phyloP scores from a whole-genome alignment of 1,140 invertebrate genomes.

The Forficula auricularia region DNA sequence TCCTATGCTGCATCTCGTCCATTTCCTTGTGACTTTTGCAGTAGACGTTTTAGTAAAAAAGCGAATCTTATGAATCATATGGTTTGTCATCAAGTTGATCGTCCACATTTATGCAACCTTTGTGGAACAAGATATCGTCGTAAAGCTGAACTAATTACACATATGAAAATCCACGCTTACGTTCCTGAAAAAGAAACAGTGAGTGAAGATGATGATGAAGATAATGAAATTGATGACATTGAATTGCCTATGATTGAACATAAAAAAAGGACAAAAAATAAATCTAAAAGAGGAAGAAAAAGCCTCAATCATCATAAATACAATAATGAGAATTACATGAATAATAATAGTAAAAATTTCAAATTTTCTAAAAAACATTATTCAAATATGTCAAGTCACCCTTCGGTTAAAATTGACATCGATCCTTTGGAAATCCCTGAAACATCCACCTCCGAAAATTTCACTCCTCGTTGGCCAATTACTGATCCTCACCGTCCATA shows the following conservation, averaged over 20 bases:
- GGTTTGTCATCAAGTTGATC: constrained; percentile 61
- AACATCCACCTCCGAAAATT: constrained; percentile 4
- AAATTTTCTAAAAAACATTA: not conserved
- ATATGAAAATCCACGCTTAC: constrained; percentile 61
- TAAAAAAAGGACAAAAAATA: too few relatives aligned
- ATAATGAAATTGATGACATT: constrained; percentile 7
- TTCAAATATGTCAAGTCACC: too few relatives aligned
- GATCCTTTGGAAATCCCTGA: not conserved
- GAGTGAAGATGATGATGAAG: constrained; percentile 13
- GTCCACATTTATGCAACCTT: constrained; percentile 56
- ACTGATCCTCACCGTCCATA: constrained; percentile 56
- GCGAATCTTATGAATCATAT: constrained; percentile 67
- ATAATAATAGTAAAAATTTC: not conserved
- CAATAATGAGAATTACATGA: not conserved
- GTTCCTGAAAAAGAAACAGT: constrained; percentile 31
- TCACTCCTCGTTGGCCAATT: constrained; percentile 36
- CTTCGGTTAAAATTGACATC: not conserved
- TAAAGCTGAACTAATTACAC: constrained; percentile 60
- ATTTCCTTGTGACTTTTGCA: constrained; percentile 71
- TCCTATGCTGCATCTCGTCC: constrained; percentile 61
- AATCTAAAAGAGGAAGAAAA: constrained; percentile 31
- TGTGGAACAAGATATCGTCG: constrained; percentile 58
- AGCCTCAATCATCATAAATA: constrained; percentile 23
- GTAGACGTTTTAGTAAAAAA: constrained; percentile 61
- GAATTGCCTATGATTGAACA: constrained; percentile 10